Base-by-base conservation (phyloP, 2,888 invertebrate species). In the Leptothorax acervorum region DNA sequence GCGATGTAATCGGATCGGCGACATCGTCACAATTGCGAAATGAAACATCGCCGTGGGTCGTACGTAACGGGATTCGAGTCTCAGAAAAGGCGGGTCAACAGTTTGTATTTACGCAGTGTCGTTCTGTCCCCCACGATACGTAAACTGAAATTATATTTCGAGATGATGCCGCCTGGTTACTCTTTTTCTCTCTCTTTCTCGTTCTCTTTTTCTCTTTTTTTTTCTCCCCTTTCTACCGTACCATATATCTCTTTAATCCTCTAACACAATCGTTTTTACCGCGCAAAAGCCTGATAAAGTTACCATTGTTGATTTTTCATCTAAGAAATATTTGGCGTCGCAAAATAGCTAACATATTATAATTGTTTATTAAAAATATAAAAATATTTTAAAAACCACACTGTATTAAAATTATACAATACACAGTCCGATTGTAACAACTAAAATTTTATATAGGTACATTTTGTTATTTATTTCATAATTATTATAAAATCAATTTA, bases 61-160 rank as follows among this genome's bases (percentile, higher is more conserved):
- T 18, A 68, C n/a, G 45, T 75, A 45, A 75, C 70, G 1, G 51
- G 28, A 70, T 51, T 68, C n/a, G 31, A 35, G 31, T 70, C 31
- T 51, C n/a, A 70, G 51, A 31, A 70, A 51, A 48, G 48, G 1
- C 48, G 11, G 31, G n/a, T 55, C 71, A 55, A 73, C 23, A 73
- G 8, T 73, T 73, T 15, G 23, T 55, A 70, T 70, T 68, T 68
- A 31, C 31, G 31, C n/a, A 35, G 18, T 48, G 9, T 51, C 48
- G 18, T 31, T 31, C 48, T 31, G 35, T 0, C 3, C 23, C n/a
- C 11, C 35, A 8, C 55, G 39, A 42, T 51, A 51, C 18, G 51
- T n/a, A 70, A 55, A 73, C 23, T 39, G 15, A 39, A 55, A 73
- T 55, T 73, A 39, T 73, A 55, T 73, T 57, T 57, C 55, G 55